Percentiles rank a stretch among this genome's conserved stretches.
These are phyloP conservation scores for Amorpha juglandis DNA, from an alignment of 2,888 invertebrate genomes.

Conservation along the genomic window DNA sequence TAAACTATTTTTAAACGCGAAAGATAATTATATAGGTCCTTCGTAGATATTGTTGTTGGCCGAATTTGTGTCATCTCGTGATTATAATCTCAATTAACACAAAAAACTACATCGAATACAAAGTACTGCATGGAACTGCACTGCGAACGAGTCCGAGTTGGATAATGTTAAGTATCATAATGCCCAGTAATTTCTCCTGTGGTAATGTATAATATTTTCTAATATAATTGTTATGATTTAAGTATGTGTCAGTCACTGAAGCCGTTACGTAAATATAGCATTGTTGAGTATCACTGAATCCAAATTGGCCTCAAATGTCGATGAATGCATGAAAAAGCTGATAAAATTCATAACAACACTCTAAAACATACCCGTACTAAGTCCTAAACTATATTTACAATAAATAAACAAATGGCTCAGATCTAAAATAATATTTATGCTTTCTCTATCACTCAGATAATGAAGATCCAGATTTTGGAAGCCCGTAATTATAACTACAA, in stretches of 20 bases:
- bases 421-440: conserved; percentile 6
- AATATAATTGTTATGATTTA: too few relatives aligned
- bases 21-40: not conserved
- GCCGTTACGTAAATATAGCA: not conserved
- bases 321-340: not conserved
- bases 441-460: conserved; percentile 2
- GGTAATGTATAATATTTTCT: too few relatives aligned
- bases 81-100: not conserved
- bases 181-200: too few relatives aligned
- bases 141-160: too few relatives aligned
- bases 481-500: not conserved
- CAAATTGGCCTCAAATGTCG: not conserved
- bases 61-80: not conserved
- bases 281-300: not conserved
- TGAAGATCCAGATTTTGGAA: not conserved
- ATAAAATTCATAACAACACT: not conserved
- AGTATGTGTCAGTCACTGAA: too few relatives aligned
- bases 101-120: not conserved
- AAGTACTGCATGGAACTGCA: too few relatives aligned
- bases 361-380: conserved; percentile 28
- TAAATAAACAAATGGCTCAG: conserved; percentile 25
- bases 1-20: not conserved
- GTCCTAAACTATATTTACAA: conserved; percentile 37
- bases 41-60: not conserved
- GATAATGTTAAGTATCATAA: too few relatives aligned